Base-by-base conservation (phyloP, 2,888 invertebrate species). In the Crossocerus cetratus region DNA sequence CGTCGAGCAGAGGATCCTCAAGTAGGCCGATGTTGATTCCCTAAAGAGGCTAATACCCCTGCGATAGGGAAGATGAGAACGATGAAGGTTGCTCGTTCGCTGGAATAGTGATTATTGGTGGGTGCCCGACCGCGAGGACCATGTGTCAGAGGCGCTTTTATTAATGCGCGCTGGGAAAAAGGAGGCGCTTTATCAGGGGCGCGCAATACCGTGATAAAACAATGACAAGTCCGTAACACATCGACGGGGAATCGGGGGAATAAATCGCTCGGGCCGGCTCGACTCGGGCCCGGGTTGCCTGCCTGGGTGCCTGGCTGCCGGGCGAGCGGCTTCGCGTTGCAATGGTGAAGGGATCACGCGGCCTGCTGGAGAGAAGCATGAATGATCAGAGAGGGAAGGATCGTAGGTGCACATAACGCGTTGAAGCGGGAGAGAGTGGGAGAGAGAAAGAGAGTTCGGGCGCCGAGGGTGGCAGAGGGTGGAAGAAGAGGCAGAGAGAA, bases 171-270 rank as follows among this genome's bases (percentile, higher is more conserved):
- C 43, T 5, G 11, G 8, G 13, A n/a, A 49, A 32, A 22, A 18
- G 14, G 3, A 18, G 11, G 4, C 8, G 64, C 42, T 74, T 76
- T 69, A 65, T 75, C 65, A 75, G 65, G 70, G 74, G 57, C 60
- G 42, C 18, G 56, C 54, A 60, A 69, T 60, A 64, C 68, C 16
- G 58, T 70, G 70, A 72, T 74, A 74, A 78, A 78, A 77, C 81
- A 82, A 78, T 78, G 77, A 80, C 72, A 76, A 75, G 57, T 75
- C 77, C 71, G 72, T 73, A 81, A 81, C 76, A 73, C 75, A 67
- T 71, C 64, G 78, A 72, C 71, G 71, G 72, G 73, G 74, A 74
- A 72, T 69, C 76, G 72, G 66, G 74, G 68, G 74, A 68, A 71
- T 74, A 68, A 77, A 80, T 77, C 65, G 71, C 32, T 32, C 32